These are phyloP conservation scores for Diarsia mendica DNA, from an alignment of 2,888 invertebrate genomes.

Conservation along the genomic window DNA sequence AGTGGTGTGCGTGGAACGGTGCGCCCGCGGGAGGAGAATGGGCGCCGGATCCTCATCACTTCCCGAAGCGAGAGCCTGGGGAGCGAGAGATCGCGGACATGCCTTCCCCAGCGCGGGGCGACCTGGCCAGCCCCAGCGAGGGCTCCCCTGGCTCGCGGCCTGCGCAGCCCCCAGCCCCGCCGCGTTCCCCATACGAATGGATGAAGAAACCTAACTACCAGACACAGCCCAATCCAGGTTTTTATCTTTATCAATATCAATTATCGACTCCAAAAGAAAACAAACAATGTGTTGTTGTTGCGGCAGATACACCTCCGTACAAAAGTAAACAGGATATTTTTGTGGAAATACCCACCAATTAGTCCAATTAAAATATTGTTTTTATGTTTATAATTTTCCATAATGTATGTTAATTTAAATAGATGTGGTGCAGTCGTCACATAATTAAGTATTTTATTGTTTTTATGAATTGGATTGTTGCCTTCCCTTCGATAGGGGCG, in stretches of 20 bases:
- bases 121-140: conserved; percentile 90
- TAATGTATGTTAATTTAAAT: not conserved
- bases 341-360: conserved; percentile 31
- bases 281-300: conserved; percentile 9
- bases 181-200: conserved; percentile 96
- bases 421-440: not conserved
- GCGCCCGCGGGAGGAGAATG: conserved; percentile 87
- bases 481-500: not conserved
- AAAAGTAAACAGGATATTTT: conserved; percentile 14
- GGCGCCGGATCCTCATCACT: conserved; percentile 87
- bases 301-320: conserved; percentile 13
- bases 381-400: too few species aligned
- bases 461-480: not conserved
- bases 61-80: conserved; percentile 85
- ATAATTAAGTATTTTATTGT: not conserved
- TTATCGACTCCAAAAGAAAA: not conserved
- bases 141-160: conserved; percentile 88
- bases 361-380: not conserved
- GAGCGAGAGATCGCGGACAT: conserved; percentile 85
- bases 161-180: conserved; percentile 92
- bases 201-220: conserved; percentile 97
- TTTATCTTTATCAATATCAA: conserved; percentile 66
- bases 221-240: conserved; percentile 96
- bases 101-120: conserved; percentile 88
- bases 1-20: conserved; percentile 90